Conservation (phyloP, 2,888 invertebrate genomes). For the Leptodirus hochenwartii region DNA sequence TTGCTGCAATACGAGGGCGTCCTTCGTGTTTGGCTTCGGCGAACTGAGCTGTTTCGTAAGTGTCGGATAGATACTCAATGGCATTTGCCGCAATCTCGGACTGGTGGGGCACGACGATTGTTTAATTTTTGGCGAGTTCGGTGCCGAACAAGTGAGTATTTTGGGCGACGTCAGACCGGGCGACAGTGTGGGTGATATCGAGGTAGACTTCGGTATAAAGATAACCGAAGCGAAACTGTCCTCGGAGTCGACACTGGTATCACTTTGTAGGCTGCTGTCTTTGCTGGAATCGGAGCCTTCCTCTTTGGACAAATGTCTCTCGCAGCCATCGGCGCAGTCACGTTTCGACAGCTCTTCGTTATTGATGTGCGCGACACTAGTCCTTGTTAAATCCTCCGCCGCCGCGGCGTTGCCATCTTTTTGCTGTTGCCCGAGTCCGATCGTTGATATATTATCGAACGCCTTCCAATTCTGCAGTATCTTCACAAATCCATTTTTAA, state of each 20-base stretch:
- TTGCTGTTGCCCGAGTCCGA: too few relatives aligned
- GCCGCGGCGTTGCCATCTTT: too few relatives aligned
- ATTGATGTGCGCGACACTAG: too few relatives aligned
- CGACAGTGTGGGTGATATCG: constrained; percentile 40
- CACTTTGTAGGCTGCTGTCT: constrained; percentile 80
- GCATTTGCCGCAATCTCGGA: constrained; percentile 44
- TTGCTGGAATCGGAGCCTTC: constrained; percentile 80
- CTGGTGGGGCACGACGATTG: constrained; percentile 48
- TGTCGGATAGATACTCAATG: constrained; percentile 32
- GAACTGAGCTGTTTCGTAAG: constrained; percentile 40
- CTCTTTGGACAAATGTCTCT: constrained; percentile 64
- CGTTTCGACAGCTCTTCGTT: too few relatives aligned
- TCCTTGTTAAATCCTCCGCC: too few relatives aligned
- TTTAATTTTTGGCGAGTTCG: constrained; percentile 58
- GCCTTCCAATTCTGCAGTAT: constrained; percentile 70
- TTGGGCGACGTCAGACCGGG: constrained; percentile 43
- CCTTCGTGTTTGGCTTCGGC: constrained; percentile 30
- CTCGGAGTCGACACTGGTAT: constrained; percentile 85
- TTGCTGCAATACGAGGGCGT: constrained; percentile 15
- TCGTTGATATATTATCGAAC: too few relatives aligned
- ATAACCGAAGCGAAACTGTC: constrained; percentile 89
- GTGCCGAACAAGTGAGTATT: constrained; percentile 44
- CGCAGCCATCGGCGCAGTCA: constrained; percentile 21
- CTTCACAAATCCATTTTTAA: constrained; percentile 61
- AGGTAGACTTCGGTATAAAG: constrained; percentile 70